Base-by-base conservation (phyloP, 2,797 vertebrate species). In the Sebastolobus altivelis region DNA sequence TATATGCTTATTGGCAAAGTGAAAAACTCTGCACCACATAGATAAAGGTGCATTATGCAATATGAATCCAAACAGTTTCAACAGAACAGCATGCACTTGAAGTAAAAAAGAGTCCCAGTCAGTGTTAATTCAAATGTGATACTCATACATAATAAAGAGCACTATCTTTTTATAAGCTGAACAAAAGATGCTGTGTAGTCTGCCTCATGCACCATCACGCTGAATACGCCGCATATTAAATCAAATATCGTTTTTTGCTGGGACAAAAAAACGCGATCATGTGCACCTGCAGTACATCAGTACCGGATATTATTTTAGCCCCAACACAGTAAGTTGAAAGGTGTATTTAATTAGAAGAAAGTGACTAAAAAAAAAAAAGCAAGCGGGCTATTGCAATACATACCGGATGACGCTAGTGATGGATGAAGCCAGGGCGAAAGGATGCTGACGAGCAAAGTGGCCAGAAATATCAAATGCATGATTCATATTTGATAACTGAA, bases 391-490 rank as follows among this genome's bases (percentile, higher is more conserved):
- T 65, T 59, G 82, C 80, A 74, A 93, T 96, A 97, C 98, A 91
- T 96, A 99, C 98, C 98, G 89, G 77, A 92, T 88, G 94, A 94
- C 79, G 94, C 94, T 87, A 92, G 88, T 84, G 94, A 93, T 87
- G 89, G 90, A 90, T 93, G 93, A 85, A 95, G 93, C 90, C 95
- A 88, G 74, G 89, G 92, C 90, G 94, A 93, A 73, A 94, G 92
- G 92, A 94, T 88, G 95, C 95, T 93, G 90, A 94, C 93, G 92
- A 96, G 92, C 93, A 96, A 94, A 95, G 94, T 95, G 93, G 92
- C 91, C 92, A 95, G 90, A 94, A 94, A 94, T 93, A 94, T 95
- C 93, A 95, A 92, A 96, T 91, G 90, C 96, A 97, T 97, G 95
- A 96, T 96, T 95, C 96, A 97, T 96, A 96, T 96, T 95, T 96